Evolutionary conservation across 1,140 invertebrate genomes (phyloP).

Genomic region (Battus philenor): DNA sequence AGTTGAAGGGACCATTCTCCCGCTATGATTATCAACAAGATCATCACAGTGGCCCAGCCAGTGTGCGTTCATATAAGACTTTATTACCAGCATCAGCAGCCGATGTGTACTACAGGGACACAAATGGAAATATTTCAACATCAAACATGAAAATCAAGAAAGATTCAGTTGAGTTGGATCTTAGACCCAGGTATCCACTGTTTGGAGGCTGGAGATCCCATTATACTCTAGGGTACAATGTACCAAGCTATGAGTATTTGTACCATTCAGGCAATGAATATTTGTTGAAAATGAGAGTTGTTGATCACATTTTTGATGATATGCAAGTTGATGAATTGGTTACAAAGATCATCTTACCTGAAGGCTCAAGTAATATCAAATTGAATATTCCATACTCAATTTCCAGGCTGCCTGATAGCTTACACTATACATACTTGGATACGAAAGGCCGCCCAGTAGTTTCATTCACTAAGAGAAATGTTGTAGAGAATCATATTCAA

Average conservation of each 20-base stretch:
- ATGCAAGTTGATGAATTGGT: conserved; percentile 95
- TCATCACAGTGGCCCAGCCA: conserved; percentile 87
- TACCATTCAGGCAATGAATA: conserved; percentile 89
- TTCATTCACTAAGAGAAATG: conserved; percentile 88
- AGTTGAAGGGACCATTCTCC: conserved; percentile 96
- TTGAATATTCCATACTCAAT: conserved; percentile 90
- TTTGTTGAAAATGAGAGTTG: conserved; percentile 91
- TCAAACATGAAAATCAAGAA: conserved; percentile 92
- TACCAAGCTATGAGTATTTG: conserved; percentile 97
- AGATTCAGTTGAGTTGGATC: conserved; percentile 95
- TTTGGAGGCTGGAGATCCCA: conserved; percentile 99
- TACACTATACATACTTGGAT: conserved; percentile 97
- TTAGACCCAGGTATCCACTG: conserved; percentile 96
- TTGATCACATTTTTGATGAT: conserved; percentile 98
- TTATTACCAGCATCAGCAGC: conserved; percentile 91
- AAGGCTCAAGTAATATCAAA: conserved; percentile 90
- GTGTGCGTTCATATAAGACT: conserved; percentile 95
- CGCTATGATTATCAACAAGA: conserved; percentile 97
- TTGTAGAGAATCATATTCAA: conserved; percentile 98
- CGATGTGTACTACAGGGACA: conserved; percentile 95
- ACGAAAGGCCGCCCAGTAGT: conserved; percentile 94
- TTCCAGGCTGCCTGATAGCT: conserved; percentile 82
- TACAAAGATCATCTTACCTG: conserved; percentile 95
- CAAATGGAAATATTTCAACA: conserved; percentile 99
- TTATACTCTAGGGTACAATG: conserved; percentile 97